phyloP scores from a whole-genome alignment of 2,113 vertebrate species.

The Ramphastos sulfuratus region DNA sequence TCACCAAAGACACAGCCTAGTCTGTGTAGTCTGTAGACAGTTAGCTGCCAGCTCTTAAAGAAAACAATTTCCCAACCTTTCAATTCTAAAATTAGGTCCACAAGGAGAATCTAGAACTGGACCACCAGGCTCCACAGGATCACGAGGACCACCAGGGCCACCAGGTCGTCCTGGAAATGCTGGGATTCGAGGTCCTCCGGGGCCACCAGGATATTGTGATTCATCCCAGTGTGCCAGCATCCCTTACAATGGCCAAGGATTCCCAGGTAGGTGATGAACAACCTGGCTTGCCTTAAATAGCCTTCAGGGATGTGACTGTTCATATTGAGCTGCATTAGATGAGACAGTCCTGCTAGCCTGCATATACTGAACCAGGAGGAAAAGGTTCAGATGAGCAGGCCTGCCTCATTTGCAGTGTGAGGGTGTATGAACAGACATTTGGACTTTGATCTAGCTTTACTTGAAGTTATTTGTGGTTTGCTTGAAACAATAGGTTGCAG shows the following conservation, averaged over 20 bases:
- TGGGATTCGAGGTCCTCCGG: slow-evolving; percentile 89
- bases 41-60: neutral
- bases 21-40: neutral
- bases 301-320: slow-evolving; percentile 2
- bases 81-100: slow-evolving; percentile 78
- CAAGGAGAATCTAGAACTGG: slow-evolving; percentile 91
- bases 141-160: slow-evolving; percentile 86
- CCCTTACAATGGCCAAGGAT: slow-evolving; percentile 97
- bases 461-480: neutral
- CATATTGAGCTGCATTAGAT: neutral
- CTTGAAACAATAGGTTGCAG: neutral
- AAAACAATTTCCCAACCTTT: slow-evolving; percentile 26
- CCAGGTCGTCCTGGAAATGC: slow-evolving; percentile 89
- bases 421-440: neutral
- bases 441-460: neutral
- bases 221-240: slow-evolving; percentile 97
- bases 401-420: neutral
- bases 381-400: neutral
- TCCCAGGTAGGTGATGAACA: slow-evolving; percentile 84
- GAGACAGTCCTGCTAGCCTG: slow-evolving; percentile 6
- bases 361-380: neutral
- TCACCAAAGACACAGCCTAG: slow-evolving; percentile 11
- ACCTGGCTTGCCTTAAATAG: neutral
- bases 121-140: slow-evolving; percentile 85
- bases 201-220: slow-evolving; percentile 95